Evolutionary conservation across 37 sponge, comb jelly and placozoan species (phyloP).

Genomic region (Eunapius fragilis): DNA sequence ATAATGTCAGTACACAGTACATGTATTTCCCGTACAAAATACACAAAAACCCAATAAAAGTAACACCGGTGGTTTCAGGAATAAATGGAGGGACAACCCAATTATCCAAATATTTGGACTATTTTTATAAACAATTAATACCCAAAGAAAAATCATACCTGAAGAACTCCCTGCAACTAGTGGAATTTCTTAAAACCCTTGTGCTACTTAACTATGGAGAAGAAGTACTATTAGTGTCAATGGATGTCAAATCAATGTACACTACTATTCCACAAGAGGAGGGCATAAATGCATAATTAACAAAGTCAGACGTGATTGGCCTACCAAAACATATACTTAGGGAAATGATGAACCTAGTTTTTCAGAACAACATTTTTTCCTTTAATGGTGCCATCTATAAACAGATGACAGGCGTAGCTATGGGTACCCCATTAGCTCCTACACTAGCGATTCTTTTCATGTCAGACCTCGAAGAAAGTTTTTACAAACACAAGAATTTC

Average conservation of each 20-base stretch:
- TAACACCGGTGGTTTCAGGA: no score
- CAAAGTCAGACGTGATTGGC: not conserved
- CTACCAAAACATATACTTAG: not conserved
- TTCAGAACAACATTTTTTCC: slow-evolving; percentile 4
- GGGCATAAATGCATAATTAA: not conserved
- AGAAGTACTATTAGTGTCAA: not conserved
- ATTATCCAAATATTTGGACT: no score
- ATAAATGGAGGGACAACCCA: no score
- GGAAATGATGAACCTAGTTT: not conserved
- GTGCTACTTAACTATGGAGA: not conserved
- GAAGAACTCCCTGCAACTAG: no score
- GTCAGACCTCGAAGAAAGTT: not conserved
- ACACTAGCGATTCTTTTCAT: not conserved
- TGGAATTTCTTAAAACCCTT: no score
- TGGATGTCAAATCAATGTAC: not conserved
- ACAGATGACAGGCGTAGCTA: not conserved
- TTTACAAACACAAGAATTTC: not conserved
- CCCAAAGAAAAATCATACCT: no score
- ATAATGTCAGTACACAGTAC: no score
- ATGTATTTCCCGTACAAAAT: no score
- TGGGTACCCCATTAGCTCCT: not conserved
- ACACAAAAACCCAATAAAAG: no score
- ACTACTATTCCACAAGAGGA: not conserved
- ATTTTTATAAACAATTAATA: no score
- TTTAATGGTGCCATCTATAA: not conserved